A percentile compares a stretch with the other conserved stretches of the same genome.
phyloP scores from a whole-genome alignment of 2,113 vertebrate species.

The Mormoops blainvillei region DNA sequence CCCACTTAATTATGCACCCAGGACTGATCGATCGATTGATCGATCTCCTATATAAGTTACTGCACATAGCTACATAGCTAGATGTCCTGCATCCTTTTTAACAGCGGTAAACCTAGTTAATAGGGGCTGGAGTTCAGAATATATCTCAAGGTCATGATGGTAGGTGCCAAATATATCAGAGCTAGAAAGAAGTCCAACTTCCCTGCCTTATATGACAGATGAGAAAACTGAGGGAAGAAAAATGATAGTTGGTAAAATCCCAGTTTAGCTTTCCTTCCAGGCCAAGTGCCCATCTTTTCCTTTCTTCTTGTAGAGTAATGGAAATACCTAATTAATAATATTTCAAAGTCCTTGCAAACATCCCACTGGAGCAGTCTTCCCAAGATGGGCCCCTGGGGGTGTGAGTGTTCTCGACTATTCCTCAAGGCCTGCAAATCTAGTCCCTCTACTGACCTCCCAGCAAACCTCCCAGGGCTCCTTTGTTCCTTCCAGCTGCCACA shows the following conservation, averaged over 20 bases:
- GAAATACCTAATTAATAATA: not conserved
- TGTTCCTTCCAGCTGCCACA: slow-evolving; percentile 84
- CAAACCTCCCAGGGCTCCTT: not conserved
- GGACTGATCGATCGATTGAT: no score
- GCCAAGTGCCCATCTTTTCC: not conserved
- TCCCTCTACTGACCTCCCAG: rapidly evolving
- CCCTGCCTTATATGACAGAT: not conserved
- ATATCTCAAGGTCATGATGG: not conserved
- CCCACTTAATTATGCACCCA: not conserved
- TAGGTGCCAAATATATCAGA: not conserved
- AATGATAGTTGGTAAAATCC: not conserved
- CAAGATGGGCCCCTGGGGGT: not conserved
- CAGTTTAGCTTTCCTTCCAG: not conserved
- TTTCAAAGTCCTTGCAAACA: not conserved
- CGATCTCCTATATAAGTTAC: no score
- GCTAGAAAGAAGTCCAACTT: not conserved
- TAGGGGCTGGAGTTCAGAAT: not conserved
- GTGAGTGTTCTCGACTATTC: not conserved
- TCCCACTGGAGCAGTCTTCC: not conserved
- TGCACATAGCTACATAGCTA: no score
- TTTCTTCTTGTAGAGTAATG: not conserved
- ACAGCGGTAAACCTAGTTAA: not conserved
- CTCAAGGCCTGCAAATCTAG: not conserved
- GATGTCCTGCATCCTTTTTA: not conserved
- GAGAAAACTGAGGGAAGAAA: not conserved